Base-by-base conservation (phyloP, 2,797 vertebrate genomes). In the Brachyalestes nurse region DNA sequence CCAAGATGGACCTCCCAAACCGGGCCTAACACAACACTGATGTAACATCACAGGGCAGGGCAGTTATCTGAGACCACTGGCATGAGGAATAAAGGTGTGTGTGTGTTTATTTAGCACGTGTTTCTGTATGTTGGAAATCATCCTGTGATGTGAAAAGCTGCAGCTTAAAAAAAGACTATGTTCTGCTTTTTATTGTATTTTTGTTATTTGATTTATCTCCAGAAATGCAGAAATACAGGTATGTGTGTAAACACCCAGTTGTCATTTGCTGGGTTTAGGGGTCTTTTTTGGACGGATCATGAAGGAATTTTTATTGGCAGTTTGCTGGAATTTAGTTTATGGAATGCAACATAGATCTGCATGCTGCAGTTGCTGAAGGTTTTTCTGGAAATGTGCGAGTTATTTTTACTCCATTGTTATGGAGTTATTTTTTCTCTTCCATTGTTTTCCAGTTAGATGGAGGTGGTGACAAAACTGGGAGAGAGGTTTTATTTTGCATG, bases 51-150 rank as follows among this genome's bases (percentile, higher is more conserved):
- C 42, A 25, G 55, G 40, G 55, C 38, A 23, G 40, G 25, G 72
- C 55, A 75, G 65, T 75, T 69, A 58, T 80, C 66, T 53, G 61
- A 81, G 53, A 25, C 55, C 42, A 51, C 25, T 69, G 64, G 45
- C 72, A 66, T 75, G 9, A 6, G 62, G 42, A 47, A 80, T 75
- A 67, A 73, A 34, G 17, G 61, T 74, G 34, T 79, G 23, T 80
- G 47, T 55, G 72, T 73, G 17, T 49, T 28, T 65, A 65, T 65
- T 40, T 40, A 65, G 28, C 28, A 38, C 34, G 28, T 28, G 28
- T 28, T 28, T 28, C 28, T 28, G 28, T 28, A 28, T 65, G 62
- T 64, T 13, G 28, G 62, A 34, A 62, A 5, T 0, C 4, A 17
- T 12, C n/a, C 53, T n/a, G 6, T 4, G 17, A 6, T 17, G 7